Evolutionary conservation across 1,140 invertebrate species (phyloP).

Genomic region (Portunus trituberculatus): DNA sequence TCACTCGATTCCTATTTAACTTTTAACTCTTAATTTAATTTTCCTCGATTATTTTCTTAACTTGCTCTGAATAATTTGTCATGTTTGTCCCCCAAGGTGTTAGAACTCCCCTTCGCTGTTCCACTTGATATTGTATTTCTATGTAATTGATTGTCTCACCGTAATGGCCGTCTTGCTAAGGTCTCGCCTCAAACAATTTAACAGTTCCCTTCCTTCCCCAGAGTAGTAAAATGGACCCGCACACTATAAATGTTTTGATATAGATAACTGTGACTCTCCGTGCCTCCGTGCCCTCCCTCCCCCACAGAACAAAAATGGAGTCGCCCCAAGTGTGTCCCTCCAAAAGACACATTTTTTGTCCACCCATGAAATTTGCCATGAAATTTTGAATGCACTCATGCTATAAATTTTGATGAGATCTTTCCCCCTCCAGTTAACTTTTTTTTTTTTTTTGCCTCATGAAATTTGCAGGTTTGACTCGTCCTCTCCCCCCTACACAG

Average conservation of each 20-base stretch:
- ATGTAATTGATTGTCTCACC: neutral
- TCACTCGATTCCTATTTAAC: neutral
- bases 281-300: neutral
- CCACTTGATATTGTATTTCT: neutral
- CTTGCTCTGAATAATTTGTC: neutral
- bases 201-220: neutral
- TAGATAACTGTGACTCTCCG: neutral
- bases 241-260: neutral
- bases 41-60: neutral
- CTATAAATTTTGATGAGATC: neutral
- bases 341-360: neutral
- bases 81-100: constrained; percentile 8
- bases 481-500: neutral
- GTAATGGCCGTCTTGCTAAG: neutral
- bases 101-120: neutral
- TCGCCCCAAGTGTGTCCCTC: neutral
- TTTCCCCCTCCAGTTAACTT: neutral
- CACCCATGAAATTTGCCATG: neutral
- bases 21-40: neutral
- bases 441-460: neutral
- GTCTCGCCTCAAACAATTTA: neutral
- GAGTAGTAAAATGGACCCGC: neutral
- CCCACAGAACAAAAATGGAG: neutral
- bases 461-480: neutral
- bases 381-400: neutral